These are phyloP conservation scores for Hyperoodon ampullatus DNA, from an alignment of 2,113 vertebrate species.

Conservation along the genomic window DNA sequence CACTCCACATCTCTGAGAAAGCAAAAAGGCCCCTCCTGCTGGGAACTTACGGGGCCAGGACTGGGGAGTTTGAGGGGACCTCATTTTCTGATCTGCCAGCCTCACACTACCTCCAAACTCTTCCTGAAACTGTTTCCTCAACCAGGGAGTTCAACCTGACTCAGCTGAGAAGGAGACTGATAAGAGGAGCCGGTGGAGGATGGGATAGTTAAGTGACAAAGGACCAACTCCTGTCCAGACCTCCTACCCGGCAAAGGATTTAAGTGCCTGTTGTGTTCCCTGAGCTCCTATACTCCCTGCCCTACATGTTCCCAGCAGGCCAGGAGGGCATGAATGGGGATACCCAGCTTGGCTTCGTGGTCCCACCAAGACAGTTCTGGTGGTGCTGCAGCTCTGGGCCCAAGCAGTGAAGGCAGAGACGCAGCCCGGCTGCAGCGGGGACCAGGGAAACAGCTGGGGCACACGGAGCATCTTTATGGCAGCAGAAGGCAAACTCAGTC, in stretches of 20 bases:
- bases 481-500: background rate
- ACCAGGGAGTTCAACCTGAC: background rate
- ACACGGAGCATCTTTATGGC: background rate
- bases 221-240: background rate
- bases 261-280: background rate
- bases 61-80: background rate
- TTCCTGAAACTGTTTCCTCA: background rate
- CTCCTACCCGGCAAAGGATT: background rate
- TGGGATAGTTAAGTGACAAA: background rate
- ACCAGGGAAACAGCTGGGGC: background rate
- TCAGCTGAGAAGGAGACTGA: background rate
- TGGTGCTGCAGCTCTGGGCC: background rate
- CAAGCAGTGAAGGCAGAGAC: background rate
- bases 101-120: background rate
- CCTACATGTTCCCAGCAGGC: background rate
- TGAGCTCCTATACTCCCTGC: background rate
- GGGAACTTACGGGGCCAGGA: background rate
- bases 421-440: fast-evolving
- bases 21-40: background rate
- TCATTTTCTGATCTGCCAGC: background rate
- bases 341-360: background rate
- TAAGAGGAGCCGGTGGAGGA: background rate
- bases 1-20: background rate
- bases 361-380: background rate
- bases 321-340: background rate